A percentile compares a stretch with the other conserved stretches of the same genome.
These are phyloP conservation scores for Acanthoscelides obtectus DNA, from an alignment of 2,888 invertebrate genomes.

Conservation along the genomic window DNA sequence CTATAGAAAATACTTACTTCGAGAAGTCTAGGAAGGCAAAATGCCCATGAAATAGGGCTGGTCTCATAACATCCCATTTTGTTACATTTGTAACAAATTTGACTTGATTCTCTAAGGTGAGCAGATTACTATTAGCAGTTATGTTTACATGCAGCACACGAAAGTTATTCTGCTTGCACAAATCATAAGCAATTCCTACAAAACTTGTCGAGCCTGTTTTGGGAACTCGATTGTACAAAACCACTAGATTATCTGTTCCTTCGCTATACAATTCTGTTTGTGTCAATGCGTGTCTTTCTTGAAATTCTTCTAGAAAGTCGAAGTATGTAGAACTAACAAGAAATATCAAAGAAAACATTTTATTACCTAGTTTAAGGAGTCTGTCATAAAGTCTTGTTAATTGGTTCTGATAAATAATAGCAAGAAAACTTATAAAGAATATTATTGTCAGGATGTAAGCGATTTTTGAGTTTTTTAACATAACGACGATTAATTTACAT, in stretches of 20 bases:
- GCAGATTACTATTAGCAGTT: constrained; percentile 91
- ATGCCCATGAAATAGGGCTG: constrained; percentile 96
- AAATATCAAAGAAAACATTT: too few species aligned
- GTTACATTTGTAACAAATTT: constrained; percentile 88
- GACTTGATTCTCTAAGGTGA: constrained; percentile 87
- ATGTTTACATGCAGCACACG: constrained; percentile 93
- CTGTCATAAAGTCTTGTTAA: constrained; percentile 31
- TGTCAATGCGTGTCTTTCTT: constrained; percentile 11
- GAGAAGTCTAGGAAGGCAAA: constrained; percentile 94
- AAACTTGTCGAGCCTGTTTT: constrained; percentile 97
- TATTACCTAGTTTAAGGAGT: constrained; percentile 28
- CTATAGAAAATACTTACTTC: constrained; percentile 57
- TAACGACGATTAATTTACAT: constrained; percentile 1
- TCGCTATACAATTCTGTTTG: constrained; percentile 24
- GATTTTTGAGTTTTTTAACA: constrained; percentile 17
- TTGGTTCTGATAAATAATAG: constrained; percentile 35
- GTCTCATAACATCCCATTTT: constrained; percentile 83
- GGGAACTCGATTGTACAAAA: constrained; percentile 94
- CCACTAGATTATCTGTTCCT: constrained; percentile 64
- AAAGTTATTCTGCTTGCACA: constrained; percentile 75
- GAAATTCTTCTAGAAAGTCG: constrained; percentile 21
- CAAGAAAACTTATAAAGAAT: constrained; percentile 26
- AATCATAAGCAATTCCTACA: constrained; percentile 84
- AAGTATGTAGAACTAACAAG: constrained; percentile 2
- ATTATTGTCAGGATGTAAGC: constrained; percentile 24